Conservation (phyloP, 2,888 invertebrate species). For the Drosophila austrosaltans region DNA sequence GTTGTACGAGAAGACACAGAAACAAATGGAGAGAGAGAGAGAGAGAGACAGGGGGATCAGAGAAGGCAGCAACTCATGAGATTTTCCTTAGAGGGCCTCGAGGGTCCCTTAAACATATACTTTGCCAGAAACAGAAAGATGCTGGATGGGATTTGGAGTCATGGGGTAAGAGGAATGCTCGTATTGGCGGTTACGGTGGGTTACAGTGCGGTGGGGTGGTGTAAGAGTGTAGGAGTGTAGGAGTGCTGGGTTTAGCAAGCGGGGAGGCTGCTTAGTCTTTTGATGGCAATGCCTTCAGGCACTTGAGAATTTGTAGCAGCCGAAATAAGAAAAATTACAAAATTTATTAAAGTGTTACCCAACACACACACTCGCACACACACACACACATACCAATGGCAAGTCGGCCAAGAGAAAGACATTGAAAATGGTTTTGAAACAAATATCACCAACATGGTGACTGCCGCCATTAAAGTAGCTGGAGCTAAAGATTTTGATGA, state of each 20-base stretch:
- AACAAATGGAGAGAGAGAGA: background rate
- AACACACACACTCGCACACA: background rate
- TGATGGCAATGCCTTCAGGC: constrained; percentile 32
- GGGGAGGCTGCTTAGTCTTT: constrained; percentile 24
- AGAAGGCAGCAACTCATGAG: constrained; percentile 43
- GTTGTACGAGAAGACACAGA: background rate
- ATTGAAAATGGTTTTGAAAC: background rate
- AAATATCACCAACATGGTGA: constrained; percentile 2
- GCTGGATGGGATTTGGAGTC: background rate
- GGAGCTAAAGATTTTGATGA: background rate
- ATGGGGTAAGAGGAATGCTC: background rate
- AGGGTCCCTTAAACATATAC: constrained; percentile 47
- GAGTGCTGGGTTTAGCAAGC: background rate
- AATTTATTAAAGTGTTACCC: constrained; percentile 66
- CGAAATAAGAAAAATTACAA: constrained; percentile 67
- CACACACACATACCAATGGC: background rate
- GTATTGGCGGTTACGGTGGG: background rate
- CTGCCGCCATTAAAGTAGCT: background rate
- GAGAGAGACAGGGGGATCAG: constrained; percentile 3
- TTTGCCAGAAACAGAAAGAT: constrained; percentile 6
- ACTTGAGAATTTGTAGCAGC: constrained; percentile 37
- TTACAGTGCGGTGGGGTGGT: background rate
- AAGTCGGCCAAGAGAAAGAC: background rate
- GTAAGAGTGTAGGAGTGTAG: background rate
- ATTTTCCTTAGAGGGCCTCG: constrained; percentile 49